phyloP scores from a whole-genome alignment of 2,888 invertebrate genomes.

The Eristalinus sepulchralis region DNA sequence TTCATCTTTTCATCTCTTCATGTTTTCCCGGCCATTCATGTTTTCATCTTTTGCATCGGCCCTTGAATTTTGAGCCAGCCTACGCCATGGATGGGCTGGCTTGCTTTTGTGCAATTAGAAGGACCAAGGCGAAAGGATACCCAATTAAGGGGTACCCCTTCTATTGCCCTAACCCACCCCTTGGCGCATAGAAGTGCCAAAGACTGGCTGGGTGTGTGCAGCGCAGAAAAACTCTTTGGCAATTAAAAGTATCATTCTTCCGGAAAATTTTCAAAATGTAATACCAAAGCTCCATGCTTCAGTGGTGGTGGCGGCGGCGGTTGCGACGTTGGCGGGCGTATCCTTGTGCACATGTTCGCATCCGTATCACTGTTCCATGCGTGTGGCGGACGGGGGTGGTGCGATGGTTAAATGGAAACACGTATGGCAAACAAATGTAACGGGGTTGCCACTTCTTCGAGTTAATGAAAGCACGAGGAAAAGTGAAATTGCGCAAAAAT shows the following conservation, averaged over 20 bases:
- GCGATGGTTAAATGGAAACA: conserved; percentile 14
- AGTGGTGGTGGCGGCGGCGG: neutral
- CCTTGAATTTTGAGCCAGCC: conserved; percentile 19
- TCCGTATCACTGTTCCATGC: neutral
- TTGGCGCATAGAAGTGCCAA: conserved; percentile 30
- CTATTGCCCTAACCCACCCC: neutral
- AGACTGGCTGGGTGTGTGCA: neutral
- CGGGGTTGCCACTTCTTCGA: conserved; percentile 25
- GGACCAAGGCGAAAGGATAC: conserved; percentile 9
- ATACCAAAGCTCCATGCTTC: neutral
- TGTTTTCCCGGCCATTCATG: neutral
- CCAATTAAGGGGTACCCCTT: conserved; percentile 32
- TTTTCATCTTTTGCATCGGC: conserved; percentile 24
- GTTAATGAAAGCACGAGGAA: conserved; percentile 16
- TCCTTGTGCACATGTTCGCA: neutral
- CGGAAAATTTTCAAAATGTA: conserved; percentile 15
- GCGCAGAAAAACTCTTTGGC: conserved; percentile 21
- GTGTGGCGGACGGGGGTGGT: neutral
- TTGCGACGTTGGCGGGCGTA: neutral
- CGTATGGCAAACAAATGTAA: conserved; percentile 23
- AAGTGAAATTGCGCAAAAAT: neutral
- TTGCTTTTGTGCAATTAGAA: conserved; percentile 10
- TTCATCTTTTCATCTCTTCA: conserved; percentile 24
- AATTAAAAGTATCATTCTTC: conserved; percentile 42
- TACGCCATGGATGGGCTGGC: neutral